These are phyloP conservation scores for Byasa hedistus DNA, from an alignment of 2,888 invertebrate genomes.

Conservation along the genomic window DNA sequence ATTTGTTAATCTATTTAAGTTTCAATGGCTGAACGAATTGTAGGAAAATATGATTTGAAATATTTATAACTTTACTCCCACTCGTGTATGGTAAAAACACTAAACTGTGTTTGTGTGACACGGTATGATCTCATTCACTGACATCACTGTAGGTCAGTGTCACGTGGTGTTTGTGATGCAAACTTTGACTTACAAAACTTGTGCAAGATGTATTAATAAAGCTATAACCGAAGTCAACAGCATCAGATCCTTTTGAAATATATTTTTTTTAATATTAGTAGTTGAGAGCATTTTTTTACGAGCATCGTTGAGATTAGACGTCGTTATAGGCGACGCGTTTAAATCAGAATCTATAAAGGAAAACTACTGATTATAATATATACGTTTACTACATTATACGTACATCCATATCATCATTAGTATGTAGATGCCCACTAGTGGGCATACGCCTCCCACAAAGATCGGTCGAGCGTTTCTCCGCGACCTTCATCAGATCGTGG, in stretches of 20 bases:
- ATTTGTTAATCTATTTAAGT: no score
- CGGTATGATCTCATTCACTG: slow-evolving; percentile 22
- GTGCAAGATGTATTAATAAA: neutral
- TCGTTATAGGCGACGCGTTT: no score
- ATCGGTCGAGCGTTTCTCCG: no score
- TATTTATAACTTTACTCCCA: slow-evolving; percentile 10
- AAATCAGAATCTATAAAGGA: no score
- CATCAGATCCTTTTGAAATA: neutral
- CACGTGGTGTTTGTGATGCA: neutral
- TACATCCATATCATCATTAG: no score
- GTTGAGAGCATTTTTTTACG: neutral
- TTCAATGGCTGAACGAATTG: neutral
- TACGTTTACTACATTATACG: no score
- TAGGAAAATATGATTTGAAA: neutral
- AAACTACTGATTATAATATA: no score
- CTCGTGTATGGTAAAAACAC: neutral
- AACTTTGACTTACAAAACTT: neutral
- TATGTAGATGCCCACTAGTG: no score
- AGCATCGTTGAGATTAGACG: no score
- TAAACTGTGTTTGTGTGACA: slow-evolving; percentile 11
- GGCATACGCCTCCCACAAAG: no score
- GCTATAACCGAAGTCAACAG: neutral
- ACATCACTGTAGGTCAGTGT: slow-evolving; percentile 23
- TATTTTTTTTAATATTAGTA: neutral
- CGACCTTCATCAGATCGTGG: no score